Evolutionary conservation across 2,888 invertebrate species (phyloP).

Genomic region (Apomyelois bistriatella): DNA sequence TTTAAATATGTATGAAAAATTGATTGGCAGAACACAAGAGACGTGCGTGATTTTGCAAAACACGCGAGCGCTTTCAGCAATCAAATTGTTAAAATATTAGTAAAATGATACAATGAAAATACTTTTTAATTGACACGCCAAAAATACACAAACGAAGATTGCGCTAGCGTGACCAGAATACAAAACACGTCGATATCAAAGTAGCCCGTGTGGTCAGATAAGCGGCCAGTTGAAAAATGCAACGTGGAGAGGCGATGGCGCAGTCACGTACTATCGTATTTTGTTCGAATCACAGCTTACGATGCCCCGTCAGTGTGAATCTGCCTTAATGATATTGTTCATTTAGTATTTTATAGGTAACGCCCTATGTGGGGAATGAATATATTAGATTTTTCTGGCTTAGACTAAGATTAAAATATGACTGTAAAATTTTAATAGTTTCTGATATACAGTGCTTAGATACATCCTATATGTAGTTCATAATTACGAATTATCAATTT

Average conservation of each 20-base stretch:
- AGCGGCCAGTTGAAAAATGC: constrained; percentile 18
- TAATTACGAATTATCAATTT: no score
- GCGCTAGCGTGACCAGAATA: not conserved
- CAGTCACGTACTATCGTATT: constrained; percentile 30
- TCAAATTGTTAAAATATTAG: no score
- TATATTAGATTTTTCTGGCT: no score
- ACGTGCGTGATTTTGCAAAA: no score
- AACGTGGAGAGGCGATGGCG: constrained; percentile 7
- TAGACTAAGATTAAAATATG: no score
- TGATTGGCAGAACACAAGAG: no score
- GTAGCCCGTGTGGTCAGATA: constrained; percentile 4
- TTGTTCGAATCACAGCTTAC: constrained; percentile 25
- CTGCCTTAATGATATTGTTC: constrained; percentile 7
- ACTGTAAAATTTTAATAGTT: not conserved
- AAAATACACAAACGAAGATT: not conserved
- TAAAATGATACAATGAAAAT: no score
- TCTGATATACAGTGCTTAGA: no score
- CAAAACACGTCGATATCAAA: not conserved
- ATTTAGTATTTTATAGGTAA: not conserved
- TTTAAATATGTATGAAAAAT: no score
- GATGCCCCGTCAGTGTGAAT: constrained; percentile 16
- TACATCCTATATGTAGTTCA: no score
- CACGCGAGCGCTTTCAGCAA: no score
- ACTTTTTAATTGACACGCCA: no score
- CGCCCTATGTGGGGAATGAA: not conserved